Base-by-base conservation (phyloP, 2,888 invertebrate genomes). In the Agrotis clavis region DNA sequence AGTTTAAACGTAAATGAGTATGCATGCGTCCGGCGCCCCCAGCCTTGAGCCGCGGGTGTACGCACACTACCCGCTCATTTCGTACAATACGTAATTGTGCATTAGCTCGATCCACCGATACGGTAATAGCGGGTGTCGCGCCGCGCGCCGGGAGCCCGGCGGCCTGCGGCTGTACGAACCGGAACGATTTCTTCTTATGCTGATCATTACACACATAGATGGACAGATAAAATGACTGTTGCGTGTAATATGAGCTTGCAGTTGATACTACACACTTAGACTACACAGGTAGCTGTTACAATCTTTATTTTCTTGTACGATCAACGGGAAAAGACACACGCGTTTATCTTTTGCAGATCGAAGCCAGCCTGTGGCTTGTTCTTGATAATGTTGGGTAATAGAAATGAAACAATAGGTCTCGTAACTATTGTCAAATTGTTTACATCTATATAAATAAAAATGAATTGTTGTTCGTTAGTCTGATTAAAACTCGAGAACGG, bases 1-100 rank as follows among this genome's bases (percentile, higher is more conserved):
- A 51, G 63, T 66, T 60, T 63, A 67, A 30, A 63, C 48, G 67
- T 30, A 67, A 77, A 68, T 60, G 51, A 67, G 51, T 65, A 67
- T 47, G 45, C 41, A 48, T 14, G 51, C 47, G n/a, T 45, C 13
- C 5, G 62, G 13, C 4, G 41, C 14, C 50, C 47, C 45, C 4
- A 50, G 47, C 30, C 18, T 35, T 6, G 47, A 19, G 50, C 56
- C 45, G 77, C 57, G 67, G 67, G 67, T 35, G 67, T 48, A 14
- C 14, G 54, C 57, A 21, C 71, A 18, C 60, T 30, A 68, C 67
- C 86, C 85, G 81, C 72, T 86, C 83, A 87, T 90, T 92, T 87
- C 78, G 87, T 85, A 90, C 89, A 90, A 87, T 90, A 82, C 83
- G 74, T 91, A 90, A 91, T 91, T 89, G 86, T 82, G 86, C 86